Percentiles rank a stretch among this genome's conserved stretches.
Evolutionary conservation across 2,888 invertebrate species (phyloP).

Genomic region (Hypomecis atomaria): DNA sequence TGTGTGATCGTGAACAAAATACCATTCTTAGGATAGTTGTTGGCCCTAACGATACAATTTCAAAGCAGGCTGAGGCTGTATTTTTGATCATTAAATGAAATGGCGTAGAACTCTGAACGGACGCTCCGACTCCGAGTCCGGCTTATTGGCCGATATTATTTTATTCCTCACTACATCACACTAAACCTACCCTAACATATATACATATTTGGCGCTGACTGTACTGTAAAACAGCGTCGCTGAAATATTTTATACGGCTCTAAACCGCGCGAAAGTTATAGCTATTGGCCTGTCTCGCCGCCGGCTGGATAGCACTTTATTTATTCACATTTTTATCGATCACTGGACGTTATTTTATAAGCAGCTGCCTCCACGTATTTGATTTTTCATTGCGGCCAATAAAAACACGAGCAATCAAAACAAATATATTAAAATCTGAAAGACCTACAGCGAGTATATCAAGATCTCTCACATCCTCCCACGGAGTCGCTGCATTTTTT

Average conservation of each 20-base stretch:
- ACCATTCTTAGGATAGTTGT: too few relatives aligned
- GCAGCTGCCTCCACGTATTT: conserved; percentile 29
- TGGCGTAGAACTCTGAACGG: too few relatives aligned
- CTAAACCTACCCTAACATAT: too few relatives aligned
- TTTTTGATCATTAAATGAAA: too few relatives aligned
- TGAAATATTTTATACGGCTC: conserved; percentile 58
- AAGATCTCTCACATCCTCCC: conserved; percentile 54
- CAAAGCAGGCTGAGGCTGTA: too few relatives aligned
- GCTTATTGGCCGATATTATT: too few relatives aligned
- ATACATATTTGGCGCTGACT: too few relatives aligned
- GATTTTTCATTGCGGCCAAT: conserved; percentile 26
- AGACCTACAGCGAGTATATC: conserved; percentile 48
- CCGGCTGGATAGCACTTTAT: conserved; percentile 47
- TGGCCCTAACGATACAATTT: too few relatives aligned
- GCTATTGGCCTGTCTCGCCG: conserved; percentile 49
- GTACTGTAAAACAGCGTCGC: conserved; percentile 52
- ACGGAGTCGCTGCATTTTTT: conserved; percentile 56
- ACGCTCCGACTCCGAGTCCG: too few relatives aligned
- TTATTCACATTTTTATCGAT: conserved; percentile 37
- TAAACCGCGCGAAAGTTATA: conserved; percentile 56
- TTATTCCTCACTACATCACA: too few relatives aligned
- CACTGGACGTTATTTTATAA: conserved; percentile 25
- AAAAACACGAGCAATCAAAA: conserved; percentile 33
- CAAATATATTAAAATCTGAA: conserved; percentile 35
- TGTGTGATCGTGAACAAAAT: too few relatives aligned